Evolutionary conservation across 2,888 invertebrate species (phyloP), one percentile per base, ranked within the genome.

Genomic region (Schrankia costaestrigalis): DNA sequence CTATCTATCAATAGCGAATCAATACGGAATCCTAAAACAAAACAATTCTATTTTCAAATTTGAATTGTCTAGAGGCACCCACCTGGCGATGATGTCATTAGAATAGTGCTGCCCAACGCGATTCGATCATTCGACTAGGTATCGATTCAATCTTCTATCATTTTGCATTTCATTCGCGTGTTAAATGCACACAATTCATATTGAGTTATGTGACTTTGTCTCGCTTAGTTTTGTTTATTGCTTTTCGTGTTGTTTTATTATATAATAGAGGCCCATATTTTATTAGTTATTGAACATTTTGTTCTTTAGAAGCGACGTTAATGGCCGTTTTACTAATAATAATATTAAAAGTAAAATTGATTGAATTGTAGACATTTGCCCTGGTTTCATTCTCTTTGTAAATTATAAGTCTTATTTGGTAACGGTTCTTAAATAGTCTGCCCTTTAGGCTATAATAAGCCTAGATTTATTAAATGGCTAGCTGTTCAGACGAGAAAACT

Each of bases 161-260:
- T 65, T 60, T 68, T 43, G 68, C 64, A 59, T 63, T 45, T 60
- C 48, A 64, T 49, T 83, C 63, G 84, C 84, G 84, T 84, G 84
- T 65, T 70, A 63, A 76, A 76, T 65, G 65, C 68, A 63, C 71
- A 83, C 79, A 73, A 79, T 65, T 85, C 79, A 81, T 70, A 52
- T 59, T 77, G 77, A 81, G 65, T 78, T 78, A 82, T 81, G 68
- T 58, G 73, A 71, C 65, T 75, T 75, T 74, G 78, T 78, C 78
- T 78, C 77, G 73, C 78, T 80, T 67, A 61, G 65, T 70, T 74
- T 74, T 77, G 75, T 81, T 84, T 83, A 83, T 79, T 60, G 71
- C 58, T 55, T 48, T 73, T 74, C 76, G 74, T 78, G 78, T 71
- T 54, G 48, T 55, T 59, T 60, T 71, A 63, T 59, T 60, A 48